Evolutionary conservation across 2,888 invertebrate species (phyloP), one percentile per base, ranked within the genome.

Genomic region (Aphodius sticticus): DNA sequence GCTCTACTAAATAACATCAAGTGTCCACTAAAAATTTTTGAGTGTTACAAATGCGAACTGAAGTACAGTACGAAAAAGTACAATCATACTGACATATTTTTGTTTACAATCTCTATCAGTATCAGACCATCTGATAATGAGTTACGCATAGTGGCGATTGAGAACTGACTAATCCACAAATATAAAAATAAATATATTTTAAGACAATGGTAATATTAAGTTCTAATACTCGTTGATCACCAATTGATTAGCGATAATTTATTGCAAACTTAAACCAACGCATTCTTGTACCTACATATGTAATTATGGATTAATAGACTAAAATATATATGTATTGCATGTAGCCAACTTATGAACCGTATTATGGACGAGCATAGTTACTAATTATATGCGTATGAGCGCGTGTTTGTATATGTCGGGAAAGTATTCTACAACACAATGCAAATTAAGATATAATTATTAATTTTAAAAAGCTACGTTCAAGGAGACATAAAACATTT

Each of bases 401-500:
- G 53, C 53, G 53, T 53, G 53, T 53, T 53, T 53, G 53, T 53
- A 53, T 53, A 53, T 26, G 53, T 9, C 53, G 53, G 53, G 53
- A 53, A 53, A 53, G 53, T 53, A 53, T 9, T 9, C 53, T 53
- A 53, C 53, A 53, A 53, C 53, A 53, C 53, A 53, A 53, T 53
- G 53, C 53, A 53, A 53, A 53, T 53, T 53, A 2, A 53, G 53
- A 53, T 53, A 5, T 53, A 53, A 53, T 53, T 53, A 53, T 53
- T 53, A 53, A 53, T 53, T 7, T 53, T 9, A 53, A 53, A 53
- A 53, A 12, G 0, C 7, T 9, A 53, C 9, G 12, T 53, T 53
- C 53, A 53, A 53, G 53, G 53, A 53, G 53, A 53, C 53, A 53
- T 53, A 53, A 53, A 53, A 53, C 53, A 53, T 53, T 53, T 53